These are phyloP conservation scores for Hirtodrosophila confusa DNA, from an alignment of 2,888 invertebrate species.

Conservation along the genomic window DNA sequence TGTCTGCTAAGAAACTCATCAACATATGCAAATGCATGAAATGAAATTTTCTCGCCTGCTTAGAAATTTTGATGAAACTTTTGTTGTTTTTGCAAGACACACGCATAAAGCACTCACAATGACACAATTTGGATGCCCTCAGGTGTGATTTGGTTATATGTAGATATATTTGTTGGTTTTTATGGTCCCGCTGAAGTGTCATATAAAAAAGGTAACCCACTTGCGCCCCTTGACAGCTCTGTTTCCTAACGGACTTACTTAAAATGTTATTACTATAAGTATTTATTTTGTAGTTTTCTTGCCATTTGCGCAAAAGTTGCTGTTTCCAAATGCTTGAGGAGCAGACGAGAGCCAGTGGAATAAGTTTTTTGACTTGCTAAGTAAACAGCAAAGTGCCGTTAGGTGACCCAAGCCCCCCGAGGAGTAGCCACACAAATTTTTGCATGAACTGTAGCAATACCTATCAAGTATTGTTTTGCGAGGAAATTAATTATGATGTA, in stretches of 20 bases:
- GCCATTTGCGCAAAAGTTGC: slow-evolving; percentile 20
- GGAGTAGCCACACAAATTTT: slow-evolving; percentile 31
- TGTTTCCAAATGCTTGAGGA: slow-evolving; percentile 55
- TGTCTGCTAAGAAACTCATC: slow-evolving; percentile 32
- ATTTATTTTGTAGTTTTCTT: slow-evolving; percentile 66
- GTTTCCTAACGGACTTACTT: slow-evolving; percentile 66
- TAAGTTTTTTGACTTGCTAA: slow-evolving; percentile 22
- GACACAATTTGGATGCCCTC: slow-evolving; percentile 75
- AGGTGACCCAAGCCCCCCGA: slow-evolving; percentile 41
- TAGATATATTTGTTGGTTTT: slow-evolving; percentile 30
- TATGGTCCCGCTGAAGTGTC: slow-evolving; percentile 51
- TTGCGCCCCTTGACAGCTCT: slow-evolving; percentile 52
- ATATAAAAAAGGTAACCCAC: slow-evolving; percentile 63
- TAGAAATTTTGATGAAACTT: slow-evolving; percentile 69
- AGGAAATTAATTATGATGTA: no score
- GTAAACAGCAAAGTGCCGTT: slow-evolving; percentile 57
- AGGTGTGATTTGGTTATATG: slow-evolving; percentile 56
- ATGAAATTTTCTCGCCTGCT: slow-evolving; percentile 42
- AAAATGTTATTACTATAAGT: slow-evolving; percentile 74
- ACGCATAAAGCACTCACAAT: slow-evolving; percentile 55
- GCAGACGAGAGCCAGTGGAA: slow-evolving; percentile 34
- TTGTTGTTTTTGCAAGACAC: slow-evolving; percentile 16
- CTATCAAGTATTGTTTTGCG: neutral
- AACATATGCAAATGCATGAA: slow-evolving; percentile 55
- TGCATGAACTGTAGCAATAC: slow-evolving; percentile 45